These are phyloP conservation scores for Agonum fuliginosum DNA, from an alignment of 2,888 invertebrate genomes.

Conservation along the genomic window DNA sequence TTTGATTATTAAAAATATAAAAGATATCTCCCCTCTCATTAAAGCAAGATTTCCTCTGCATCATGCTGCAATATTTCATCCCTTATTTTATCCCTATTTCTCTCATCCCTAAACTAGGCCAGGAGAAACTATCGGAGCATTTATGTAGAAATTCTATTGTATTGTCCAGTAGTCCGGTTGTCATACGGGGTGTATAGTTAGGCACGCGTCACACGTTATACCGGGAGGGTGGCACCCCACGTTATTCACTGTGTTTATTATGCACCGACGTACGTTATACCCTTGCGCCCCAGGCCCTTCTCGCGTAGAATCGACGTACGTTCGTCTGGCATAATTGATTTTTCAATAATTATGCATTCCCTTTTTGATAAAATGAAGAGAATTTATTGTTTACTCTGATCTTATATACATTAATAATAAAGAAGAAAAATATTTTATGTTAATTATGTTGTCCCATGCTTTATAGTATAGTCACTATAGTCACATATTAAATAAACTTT, in stretches of 20 bases:
- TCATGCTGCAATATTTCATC: no score
- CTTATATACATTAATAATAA: no score
- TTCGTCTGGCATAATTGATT: conserved; percentile 52
- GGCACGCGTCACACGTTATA: conserved; percentile 28
- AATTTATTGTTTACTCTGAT: background rate
- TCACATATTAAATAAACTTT: no score
- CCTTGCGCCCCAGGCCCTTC: no score
- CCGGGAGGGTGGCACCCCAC: conserved; percentile 32
- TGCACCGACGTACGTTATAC: conserved; percentile 45
- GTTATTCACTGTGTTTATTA: conserved; percentile 31
- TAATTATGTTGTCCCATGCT: background rate
- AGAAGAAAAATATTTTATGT: background rate
- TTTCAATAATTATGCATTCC: conserved; percentile 42
- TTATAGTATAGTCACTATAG: no score
- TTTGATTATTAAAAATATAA: no score
- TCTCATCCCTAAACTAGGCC: conserved; percentile 26
- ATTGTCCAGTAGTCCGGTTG: background rate
- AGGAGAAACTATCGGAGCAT: background rate
- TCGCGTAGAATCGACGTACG: conserved; percentile 37
- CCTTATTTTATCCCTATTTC: no score
- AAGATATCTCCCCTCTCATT: no score
- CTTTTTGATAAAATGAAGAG: conserved; percentile 24
- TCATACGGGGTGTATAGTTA: conserved; percentile 38
- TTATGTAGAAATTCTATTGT: no score
- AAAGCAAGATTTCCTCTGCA: no score